Percentiles rank a stretch among this genome's conserved stretches.
Conservation (phyloP, 1,140 invertebrate species). For the Dendrolimus kikuchii region DNA sequence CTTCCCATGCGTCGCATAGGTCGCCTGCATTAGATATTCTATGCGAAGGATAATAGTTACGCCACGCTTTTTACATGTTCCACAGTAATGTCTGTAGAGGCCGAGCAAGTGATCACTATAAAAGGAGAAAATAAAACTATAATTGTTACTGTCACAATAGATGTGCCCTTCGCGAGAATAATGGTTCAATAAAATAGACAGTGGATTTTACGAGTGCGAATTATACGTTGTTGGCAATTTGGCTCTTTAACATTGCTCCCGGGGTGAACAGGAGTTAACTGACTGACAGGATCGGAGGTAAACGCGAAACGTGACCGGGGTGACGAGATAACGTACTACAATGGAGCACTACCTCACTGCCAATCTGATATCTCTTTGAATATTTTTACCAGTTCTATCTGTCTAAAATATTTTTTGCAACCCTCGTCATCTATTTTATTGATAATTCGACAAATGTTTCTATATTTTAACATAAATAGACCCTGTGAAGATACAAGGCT, state of each 20-base stretch:
- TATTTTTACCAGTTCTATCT: too few species aligned
- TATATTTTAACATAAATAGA: too few species aligned
- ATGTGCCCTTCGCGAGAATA: slow-evolving; percentile 13
- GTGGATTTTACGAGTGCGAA: slow-evolving; percentile 31
- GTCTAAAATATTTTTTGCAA: too few species aligned
- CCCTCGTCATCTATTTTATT: too few species aligned
- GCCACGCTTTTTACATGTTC: slow-evolving; percentile 66
- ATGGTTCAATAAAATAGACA: slow-evolving; percentile 32
- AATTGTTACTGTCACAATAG: slow-evolving; percentile 20
- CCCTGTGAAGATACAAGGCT: too few species aligned
- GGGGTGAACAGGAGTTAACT: slow-evolving; percentile 21
- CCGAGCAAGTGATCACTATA: too few species aligned
- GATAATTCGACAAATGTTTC: too few species aligned
- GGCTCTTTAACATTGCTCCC: slow-evolving; percentile 32
- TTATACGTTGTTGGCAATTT: slow-evolving; percentile 28
- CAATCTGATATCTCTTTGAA: too few species aligned
- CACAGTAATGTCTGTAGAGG: slow-evolving; percentile 1
- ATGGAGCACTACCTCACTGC: not conserved
- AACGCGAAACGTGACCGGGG: slow-evolving; percentile 29
- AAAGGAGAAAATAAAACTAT: slow-evolving; percentile 23
- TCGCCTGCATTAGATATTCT: slow-evolving; percentile 58
- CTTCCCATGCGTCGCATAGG: slow-evolving; percentile 34
- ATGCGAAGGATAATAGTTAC: slow-evolving; percentile 57
- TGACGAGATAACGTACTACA: slow-evolving; percentile 14
- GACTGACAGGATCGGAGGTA: slow-evolving; percentile 28